Base-by-base conservation (phyloP, 2,113 vertebrate species). In the Podarcis cretensis region DNA sequence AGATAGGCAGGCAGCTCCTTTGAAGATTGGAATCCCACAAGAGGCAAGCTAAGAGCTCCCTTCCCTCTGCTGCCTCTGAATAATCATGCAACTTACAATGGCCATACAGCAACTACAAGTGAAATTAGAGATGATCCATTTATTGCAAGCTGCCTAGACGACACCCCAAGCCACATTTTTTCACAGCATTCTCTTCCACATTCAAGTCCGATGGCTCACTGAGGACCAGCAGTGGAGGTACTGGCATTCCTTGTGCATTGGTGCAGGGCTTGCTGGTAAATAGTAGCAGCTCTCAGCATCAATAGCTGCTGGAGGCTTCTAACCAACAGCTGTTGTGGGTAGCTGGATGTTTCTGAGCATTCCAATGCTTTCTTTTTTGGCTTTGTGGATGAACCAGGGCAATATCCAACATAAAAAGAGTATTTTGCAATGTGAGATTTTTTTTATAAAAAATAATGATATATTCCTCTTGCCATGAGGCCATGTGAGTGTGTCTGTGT, bases 1-100 rank as follows among this genome's bases (percentile, higher is more conserved):
- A 91, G 90, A 94, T 85, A 94, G 80, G 88, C 78, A 71, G 69
- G 89, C 54, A 75, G 35, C 25, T 93, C 79, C 69, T 92, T 76
- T 87, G 32, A 87, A 94, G 93, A 59, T 65, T 6, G 78, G 71
- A 81, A 91, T 89, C 68, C 93, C 80, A 81, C 43, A 54, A 48
- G 68, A 79, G 86, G 37, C 37, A 59, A 0, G 37, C 0, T 74
- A 79, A 89, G 68, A 85, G 77, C 85, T 35, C 59, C 63, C 13
- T 2, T 57, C 54, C 81, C 10, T 68, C 83, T 7, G 18, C 18
- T 35, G 83, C 83, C 68, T 30, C 84, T 59, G 83, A 91, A 78
- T 76, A 83, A 20, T 9, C 1, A 35, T 77, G 43, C 77, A 18
- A 57, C 76, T 80, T 82, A 27, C 68, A 40, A 9, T 10, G 0